Evolutionary conservation across 2,888 invertebrate genomes (phyloP).

Genomic region (Siphonodentalium dalli): DNA sequence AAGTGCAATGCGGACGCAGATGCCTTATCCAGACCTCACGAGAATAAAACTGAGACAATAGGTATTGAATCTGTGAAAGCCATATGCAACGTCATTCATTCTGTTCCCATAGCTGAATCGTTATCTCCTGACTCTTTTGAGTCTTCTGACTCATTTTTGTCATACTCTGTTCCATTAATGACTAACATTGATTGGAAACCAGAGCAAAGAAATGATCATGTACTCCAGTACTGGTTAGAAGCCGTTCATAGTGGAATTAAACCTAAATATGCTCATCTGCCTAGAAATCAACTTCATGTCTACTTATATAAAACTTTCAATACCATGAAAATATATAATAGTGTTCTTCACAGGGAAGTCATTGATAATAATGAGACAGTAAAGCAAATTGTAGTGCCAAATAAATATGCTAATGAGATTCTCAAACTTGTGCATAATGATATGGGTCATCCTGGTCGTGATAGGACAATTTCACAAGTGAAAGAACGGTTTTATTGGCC

Average conservation of each 20-base stretch:
- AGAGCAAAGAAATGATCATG: slow-evolving; percentile 4
- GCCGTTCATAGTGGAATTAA: too few relatives aligned
- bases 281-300: too few relatives aligned
- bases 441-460: slow-evolving; percentile 18
- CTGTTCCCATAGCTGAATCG: background rate
- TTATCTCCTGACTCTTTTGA: background rate
- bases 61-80: slow-evolving; percentile 4
- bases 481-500: slow-evolving; percentile 12
- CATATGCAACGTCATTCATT: background rate
- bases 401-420: background rate
- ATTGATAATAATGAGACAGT: background rate
- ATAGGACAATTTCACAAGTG: slow-evolving; percentile 7
- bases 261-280: too few relatives aligned
- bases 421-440: slow-evolving; percentile 15
- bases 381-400: slow-evolving; percentile 15
- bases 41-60: background rate
- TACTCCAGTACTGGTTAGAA: slow-evolving; percentile 2
- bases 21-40: slow-evolving; percentile 26
- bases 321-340: background rate
- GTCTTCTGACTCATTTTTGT: too few relatives aligned
- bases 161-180: too few relatives aligned
- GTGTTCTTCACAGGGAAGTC: slow-evolving; percentile 7
- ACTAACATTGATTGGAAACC: slow-evolving; percentile 2
- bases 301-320: slow-evolving; percentile 9
- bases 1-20: slow-evolving; percentile 29